Conservation (phyloP, 2,113 vertebrate species). For the Paracanthobrama guichenoti region DNA sequence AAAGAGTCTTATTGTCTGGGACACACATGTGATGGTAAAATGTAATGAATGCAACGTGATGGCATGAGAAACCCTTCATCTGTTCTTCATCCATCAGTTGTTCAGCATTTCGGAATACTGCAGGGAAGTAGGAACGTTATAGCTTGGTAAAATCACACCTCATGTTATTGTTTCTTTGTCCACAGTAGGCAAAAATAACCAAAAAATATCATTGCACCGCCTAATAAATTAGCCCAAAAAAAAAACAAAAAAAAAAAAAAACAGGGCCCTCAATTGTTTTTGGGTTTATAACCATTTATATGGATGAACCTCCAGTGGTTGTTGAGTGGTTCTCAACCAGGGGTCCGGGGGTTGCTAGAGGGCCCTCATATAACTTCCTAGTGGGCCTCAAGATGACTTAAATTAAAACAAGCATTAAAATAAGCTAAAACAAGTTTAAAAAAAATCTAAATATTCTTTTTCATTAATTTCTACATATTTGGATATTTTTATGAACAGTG, state of each 20-base stretch:
- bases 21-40: conserved; percentile 9
- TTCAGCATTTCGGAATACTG: background rate
- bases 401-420: background rate
- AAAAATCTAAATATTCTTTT: background rate
- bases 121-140: background rate
- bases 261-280: no score
- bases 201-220: no score
- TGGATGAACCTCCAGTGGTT: no score
- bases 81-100: conserved; percentile 4
- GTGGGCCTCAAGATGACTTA: background rate
- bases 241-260: background rate
- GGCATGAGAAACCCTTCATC: conserved; percentile 9
- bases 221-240: no score
- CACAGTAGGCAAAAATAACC: background rate
- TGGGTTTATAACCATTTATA: no score
- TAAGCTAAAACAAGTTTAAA: background rate
- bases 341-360: background rate
- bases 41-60: background rate
- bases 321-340: background rate
- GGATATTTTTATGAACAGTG: background rate
- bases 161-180: background rate
- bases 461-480: background rate
- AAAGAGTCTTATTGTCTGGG: conserved; percentile 6
- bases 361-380: background rate
- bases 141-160: background rate